A percentile compares a stretch with the other conserved stretches of the same genome.
These are phyloP conservation scores for Propithecus deckenii DNA, from an alignment of 2,797 vertebrate species.

Conservation along the genomic window DNA sequence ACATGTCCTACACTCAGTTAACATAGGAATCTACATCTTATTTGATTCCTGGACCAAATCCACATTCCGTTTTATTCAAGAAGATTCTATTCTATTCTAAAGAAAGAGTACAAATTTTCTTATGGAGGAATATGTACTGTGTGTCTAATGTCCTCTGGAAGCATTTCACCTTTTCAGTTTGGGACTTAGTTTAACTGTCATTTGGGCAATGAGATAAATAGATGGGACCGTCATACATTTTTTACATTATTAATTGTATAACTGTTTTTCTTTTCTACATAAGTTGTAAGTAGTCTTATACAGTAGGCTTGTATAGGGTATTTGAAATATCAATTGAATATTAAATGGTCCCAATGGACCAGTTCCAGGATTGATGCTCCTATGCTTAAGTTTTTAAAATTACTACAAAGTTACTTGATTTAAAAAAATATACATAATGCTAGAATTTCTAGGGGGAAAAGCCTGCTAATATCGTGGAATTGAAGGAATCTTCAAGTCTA, in stretches of 20 bases:
- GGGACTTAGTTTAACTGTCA: not conserved
- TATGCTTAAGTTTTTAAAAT: not conserved
- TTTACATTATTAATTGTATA: not conserved
- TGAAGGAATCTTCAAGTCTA: not conserved
- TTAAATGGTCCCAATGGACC: not conserved
- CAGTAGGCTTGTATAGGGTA: not conserved
- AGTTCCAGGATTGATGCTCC: not conserved
- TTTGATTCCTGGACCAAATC: constrained; percentile 24
- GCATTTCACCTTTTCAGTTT: not conserved
- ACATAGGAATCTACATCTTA: not conserved
- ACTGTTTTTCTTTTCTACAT: not conserved
- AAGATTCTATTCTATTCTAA: not conserved
- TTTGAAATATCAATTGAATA: not conserved
- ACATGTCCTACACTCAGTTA: not conserved
- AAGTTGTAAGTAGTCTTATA: not conserved
- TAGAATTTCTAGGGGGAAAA: not conserved
- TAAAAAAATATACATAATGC: not conserved
- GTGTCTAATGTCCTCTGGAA: not conserved
- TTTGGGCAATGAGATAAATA: not conserved
- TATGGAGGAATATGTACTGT: not conserved
- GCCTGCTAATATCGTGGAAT: not conserved
- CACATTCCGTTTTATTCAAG: not conserved
- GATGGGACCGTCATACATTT: not conserved
- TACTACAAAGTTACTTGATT: not conserved
- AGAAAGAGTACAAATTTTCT: not conserved